Evolutionary conservation across 2,888 invertebrate genomes (phyloP).

Genomic region (Andrena chrysosceles): DNA sequence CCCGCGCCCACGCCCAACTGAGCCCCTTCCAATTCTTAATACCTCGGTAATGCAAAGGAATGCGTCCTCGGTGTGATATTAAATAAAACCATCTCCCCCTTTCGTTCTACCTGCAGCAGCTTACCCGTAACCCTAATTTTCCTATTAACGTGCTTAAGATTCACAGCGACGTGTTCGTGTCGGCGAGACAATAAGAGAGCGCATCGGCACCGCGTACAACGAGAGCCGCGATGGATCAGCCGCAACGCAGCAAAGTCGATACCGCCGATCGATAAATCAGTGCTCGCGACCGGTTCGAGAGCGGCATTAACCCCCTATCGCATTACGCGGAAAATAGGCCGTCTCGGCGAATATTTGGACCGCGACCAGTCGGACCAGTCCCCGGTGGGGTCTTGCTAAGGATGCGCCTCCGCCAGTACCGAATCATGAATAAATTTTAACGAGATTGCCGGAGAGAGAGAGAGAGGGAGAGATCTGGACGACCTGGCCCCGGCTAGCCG

Average conservation of each 20-base stretch:
- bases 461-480: neutral
- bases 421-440: conserved; percentile 81
- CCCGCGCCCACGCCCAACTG: neutral
- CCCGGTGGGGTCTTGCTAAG: conserved; percentile 56
- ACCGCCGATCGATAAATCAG: conserved; percentile 73
- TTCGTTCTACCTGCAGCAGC: conserved; percentile 4
- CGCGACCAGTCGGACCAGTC: conserved; percentile 75
- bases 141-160: conserved; percentile 61
- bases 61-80: neutral
- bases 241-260: conserved; percentile 67
- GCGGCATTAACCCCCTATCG: conserved; percentile 70
- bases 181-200: conserved; percentile 66
- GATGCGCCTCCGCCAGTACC: conserved; percentile 59
- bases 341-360: conserved; percentile 70
- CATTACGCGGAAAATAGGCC: conserved; percentile 73
- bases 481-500: conserved; percentile 4
- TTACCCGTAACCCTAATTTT: conserved; percentile 46
- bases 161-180: conserved; percentile 49
- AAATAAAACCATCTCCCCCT: conserved; percentile 22
- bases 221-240: conserved; percentile 57
- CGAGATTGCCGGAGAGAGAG: conserved; percentile 71
- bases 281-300: conserved; percentile 65
- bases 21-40: neutral
- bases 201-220: conserved; percentile 20
- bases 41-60: neutral